A percentile compares a stretch with the other conserved stretches of the same genome.
These are phyloP conservation scores for Enoplosus armatus DNA, from an alignment of 2,797 vertebrate species.

Conservation along the genomic window DNA sequence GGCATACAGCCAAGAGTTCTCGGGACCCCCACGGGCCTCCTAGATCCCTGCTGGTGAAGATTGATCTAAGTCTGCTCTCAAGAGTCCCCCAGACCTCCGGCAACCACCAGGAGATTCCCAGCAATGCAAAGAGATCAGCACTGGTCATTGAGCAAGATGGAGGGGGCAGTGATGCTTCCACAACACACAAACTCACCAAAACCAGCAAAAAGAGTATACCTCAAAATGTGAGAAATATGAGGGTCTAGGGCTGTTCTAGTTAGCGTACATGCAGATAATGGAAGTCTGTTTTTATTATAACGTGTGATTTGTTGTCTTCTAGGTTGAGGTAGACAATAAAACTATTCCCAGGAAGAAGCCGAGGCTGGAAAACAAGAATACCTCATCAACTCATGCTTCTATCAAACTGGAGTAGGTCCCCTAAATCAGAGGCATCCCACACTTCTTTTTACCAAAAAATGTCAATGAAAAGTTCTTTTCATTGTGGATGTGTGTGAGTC, in stretches of 20 bases:
- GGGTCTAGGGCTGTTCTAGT: neutral
- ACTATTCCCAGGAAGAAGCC: slow-evolving; percentile 86
- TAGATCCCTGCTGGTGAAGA: slow-evolving; percentile 89
- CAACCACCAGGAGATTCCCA: slow-evolving; percentile 42
- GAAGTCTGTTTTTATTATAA: neutral
- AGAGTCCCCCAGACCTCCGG: slow-evolving; percentile 84
- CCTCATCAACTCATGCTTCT: slow-evolving; percentile 75
- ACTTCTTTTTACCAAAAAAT: neutral
- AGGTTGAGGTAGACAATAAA: slow-evolving; percentile 84
- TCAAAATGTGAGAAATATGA: slow-evolving; percentile 60
- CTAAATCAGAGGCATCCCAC: neutral
- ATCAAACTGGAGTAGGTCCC: slow-evolving; percentile 88
- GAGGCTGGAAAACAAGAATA: slow-evolving; percentile 84
- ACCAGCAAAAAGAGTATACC: slow-evolving; percentile 81
- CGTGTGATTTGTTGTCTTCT: slow-evolving; percentile 45
- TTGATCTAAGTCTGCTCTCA: slow-evolving; percentile 88
- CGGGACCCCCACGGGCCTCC: slow-evolving; percentile 2
- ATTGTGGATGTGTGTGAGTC: neutral
- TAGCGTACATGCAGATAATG: neutral
- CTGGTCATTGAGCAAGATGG: slow-evolving; percentile 59
- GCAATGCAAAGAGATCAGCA: slow-evolving; percentile 74
- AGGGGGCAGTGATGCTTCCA: slow-evolving; percentile 40
- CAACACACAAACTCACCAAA: slow-evolving; percentile 66
- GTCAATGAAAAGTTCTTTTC: neutral
- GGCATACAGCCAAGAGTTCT: slow-evolving; percentile 37